Evolutionary conservation across 2,888 invertebrate genomes (phyloP).

Genomic region (Eilema sororculum): DNA sequence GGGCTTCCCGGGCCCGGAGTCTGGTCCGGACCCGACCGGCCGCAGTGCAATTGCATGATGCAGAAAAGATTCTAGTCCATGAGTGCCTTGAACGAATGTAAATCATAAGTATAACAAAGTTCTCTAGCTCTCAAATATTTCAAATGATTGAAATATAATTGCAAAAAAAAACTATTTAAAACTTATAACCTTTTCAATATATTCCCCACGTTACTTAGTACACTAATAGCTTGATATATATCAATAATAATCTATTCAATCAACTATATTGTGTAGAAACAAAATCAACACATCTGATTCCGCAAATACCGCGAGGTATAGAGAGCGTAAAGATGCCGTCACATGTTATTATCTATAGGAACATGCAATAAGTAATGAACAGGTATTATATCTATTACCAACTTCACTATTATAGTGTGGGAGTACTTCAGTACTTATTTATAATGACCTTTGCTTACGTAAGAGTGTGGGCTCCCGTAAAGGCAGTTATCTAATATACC

Average conservation of each 20-base stretch:
- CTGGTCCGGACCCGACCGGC: no score
- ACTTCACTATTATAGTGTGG: conserved; percentile 39
- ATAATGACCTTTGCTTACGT: conserved; percentile 57
- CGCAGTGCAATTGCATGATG: no score
- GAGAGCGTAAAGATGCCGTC: conserved; percentile 27
- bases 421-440: conserved; percentile 54
- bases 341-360: conserved; percentile 27
- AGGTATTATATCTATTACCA: conserved; percentile 47
- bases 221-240: not conserved
- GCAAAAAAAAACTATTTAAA: no score
- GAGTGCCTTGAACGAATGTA: no score
- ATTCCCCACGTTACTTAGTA: not conserved
- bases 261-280: conserved; percentile 6
- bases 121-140: not conserved
- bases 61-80: no score
- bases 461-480: conserved; percentile 48
- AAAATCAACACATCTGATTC: conserved; percentile 13
- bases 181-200: not conserved
- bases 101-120: no score
- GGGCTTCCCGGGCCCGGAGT: no score
- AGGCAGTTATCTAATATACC: conserved; percentile 3
- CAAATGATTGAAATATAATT: not conserved
- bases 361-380: conserved; percentile 42
- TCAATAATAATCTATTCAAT: not conserved
- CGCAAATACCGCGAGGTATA: conserved; percentile 17